Conservation (phyloP, 1,140 invertebrate genomes). For the Uloborus diversus region DNA sequence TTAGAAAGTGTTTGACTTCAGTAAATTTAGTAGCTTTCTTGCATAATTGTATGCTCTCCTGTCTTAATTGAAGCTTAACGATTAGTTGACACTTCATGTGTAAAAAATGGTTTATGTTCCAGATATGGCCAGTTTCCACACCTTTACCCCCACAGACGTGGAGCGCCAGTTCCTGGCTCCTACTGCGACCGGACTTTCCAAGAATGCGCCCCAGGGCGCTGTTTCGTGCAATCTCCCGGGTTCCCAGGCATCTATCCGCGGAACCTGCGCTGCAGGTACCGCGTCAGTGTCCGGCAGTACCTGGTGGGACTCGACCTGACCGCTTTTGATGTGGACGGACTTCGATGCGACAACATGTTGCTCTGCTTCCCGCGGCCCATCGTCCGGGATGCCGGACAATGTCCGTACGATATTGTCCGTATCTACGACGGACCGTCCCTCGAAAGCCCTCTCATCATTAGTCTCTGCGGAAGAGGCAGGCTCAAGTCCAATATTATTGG, state of each 20-base stretch:
- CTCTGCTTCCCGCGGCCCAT: conserved; percentile 89
- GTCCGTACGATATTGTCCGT: conserved; percentile 87
- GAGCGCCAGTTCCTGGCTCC: conserved; percentile 79
- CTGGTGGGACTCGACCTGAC: conserved; percentile 58
- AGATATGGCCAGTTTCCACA: conserved; percentile 89
- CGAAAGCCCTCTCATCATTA: conserved; percentile 84
- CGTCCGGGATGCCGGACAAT: conserved; percentile 74
- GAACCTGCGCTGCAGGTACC: conserved; percentile 79
- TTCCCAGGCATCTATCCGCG: conserved; percentile 91
- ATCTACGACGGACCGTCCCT: conserved; percentile 92
- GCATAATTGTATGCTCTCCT: too few species aligned
- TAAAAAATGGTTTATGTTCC: too few species aligned
- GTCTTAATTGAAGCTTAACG: too few species aligned
- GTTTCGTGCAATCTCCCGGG: conserved; percentile 90
- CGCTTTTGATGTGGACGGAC: conserved; percentile 87
- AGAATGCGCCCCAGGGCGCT: conserved; percentile 82
- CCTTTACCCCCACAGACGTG: conserved; percentile 86
- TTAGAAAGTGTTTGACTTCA: too few species aligned
- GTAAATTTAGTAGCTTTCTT: too few species aligned
- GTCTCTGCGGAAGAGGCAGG: conserved; percentile 92
- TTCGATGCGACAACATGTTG: conserved; percentile 92
- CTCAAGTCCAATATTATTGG: conserved; percentile 92
- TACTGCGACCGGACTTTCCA: conserved; percentile 84
- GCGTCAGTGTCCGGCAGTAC: conserved; percentile 55
- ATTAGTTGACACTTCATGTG: too few species aligned